Conservation (phyloP, 2,888 invertebrate species). For the Eupsilia transversa region DNA sequence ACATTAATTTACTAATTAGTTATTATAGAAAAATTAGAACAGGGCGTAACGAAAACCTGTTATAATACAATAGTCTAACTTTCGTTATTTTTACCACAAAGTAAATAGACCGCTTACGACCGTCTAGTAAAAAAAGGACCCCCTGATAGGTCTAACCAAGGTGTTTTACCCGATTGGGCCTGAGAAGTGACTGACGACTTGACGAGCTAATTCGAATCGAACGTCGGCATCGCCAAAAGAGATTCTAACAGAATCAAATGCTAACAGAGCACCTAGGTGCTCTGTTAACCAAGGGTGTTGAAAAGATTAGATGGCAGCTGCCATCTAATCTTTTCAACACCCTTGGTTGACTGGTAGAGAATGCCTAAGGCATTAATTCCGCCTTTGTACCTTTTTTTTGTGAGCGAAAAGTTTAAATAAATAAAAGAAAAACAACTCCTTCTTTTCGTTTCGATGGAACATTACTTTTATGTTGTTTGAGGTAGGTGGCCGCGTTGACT, state of each 20-base stretch:
- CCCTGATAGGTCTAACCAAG: background rate
- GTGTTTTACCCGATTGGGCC: background rate
- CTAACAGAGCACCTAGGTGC: no score
- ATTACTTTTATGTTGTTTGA: background rate
- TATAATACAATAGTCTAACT: background rate
- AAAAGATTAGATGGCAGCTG: no score
- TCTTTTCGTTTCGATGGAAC: background rate
- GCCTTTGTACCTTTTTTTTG: no score
- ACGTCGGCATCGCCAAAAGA: background rate
- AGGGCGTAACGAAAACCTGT: background rate
- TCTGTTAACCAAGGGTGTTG: no score
- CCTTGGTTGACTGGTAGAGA: no score
- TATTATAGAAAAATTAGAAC: background rate
- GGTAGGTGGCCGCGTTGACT: background rate
- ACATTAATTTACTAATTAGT: background rate
- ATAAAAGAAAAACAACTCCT: constrained; percentile 9
- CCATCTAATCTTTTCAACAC: no score
- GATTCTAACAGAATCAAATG: background rate
- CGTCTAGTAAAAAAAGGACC: background rate
- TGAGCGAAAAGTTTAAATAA: no score
- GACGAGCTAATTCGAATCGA: background rate
- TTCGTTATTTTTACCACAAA: background rate
- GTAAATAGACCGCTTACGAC: background rate
- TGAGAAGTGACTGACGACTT: background rate
- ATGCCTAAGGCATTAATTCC: no score